These are phyloP conservation scores for Cotesia vestalis DNA, from an alignment of 1,140 invertebrate species.

Conservation along the genomic window DNA sequence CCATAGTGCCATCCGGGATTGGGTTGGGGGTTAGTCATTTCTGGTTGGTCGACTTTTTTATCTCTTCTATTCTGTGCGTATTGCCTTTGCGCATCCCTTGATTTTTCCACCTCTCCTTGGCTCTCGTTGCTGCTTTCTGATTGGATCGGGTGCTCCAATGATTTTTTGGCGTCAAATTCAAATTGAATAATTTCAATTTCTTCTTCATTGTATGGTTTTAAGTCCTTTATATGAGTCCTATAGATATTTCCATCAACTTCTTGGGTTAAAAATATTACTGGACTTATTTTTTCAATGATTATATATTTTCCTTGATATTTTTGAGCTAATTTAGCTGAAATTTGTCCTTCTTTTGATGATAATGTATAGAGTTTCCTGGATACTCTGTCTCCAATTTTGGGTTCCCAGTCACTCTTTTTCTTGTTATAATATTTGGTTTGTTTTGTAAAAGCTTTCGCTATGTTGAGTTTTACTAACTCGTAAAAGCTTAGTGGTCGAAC, in stretches of 20 bases:
- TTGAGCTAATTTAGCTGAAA: neutral
- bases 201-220: neutral
- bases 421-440: slow-evolving; percentile 15
- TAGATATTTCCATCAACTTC: neutral
- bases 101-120: too few relatives aligned
- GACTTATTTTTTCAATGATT: neutral
- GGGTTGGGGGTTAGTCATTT: too few relatives aligned
- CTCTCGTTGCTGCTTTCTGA: too few relatives aligned
- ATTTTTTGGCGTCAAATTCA: too few relatives aligned
- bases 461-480: neutral
- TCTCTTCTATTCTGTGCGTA: too few relatives aligned
- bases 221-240: neutral
- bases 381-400: neutral
- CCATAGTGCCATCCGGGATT: too few relatives aligned
- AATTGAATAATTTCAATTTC: too few relatives aligned
- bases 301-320: slow-evolving; percentile 1
- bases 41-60: too few relatives aligned
- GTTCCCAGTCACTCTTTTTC: slow-evolving; percentile 1
- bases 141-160: too few relatives aligned
- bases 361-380: neutral
- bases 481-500: too few relatives aligned
- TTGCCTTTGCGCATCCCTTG: too few relatives aligned
- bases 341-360: neutral
- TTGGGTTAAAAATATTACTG: neutral
- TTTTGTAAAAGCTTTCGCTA: too few relatives aligned